Conservation (phyloP, 2,888 invertebrate genomes). For the Pammene aurita region DNA sequence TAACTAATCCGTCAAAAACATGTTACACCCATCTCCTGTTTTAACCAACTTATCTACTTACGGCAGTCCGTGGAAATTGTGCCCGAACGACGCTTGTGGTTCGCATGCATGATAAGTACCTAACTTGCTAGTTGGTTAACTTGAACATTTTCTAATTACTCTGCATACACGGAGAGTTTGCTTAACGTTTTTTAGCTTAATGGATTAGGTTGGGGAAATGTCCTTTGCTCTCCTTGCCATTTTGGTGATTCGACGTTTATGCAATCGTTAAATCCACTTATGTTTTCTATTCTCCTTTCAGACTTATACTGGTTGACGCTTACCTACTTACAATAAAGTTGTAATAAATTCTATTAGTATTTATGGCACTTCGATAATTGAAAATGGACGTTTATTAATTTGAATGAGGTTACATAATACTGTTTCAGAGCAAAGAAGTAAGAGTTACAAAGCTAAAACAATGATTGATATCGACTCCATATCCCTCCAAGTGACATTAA, state of each 20-base stretch:
- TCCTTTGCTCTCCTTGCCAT: neutral
- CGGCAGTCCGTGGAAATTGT: constrained; percentile 39
- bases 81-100: constrained; percentile 30
- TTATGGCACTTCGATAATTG: neutral
- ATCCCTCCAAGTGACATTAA: too few species aligned
- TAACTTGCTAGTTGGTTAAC: constrained; percentile 9
- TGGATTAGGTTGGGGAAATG: constrained; percentile 27
- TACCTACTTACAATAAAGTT: too few species aligned
- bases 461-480: too few species aligned
- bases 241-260: constrained; percentile 19
- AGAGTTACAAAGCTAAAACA: neutral
- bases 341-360: neutral
- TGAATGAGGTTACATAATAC: neutral
- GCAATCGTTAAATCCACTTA: neutral
- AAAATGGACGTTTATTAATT: neutral
- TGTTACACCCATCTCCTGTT: constrained; percentile 55
- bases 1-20: constrained; percentile 72
- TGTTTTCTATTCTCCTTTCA: too few species aligned
- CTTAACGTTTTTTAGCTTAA: constrained; percentile 32
- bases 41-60: constrained; percentile 59
- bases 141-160: constrained; percentile 35
- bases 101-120: constrained; percentile 10
- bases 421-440: neutral
- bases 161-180: constrained; percentile 22
- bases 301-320: too few species aligned